Evolutionary conservation across 1,140 invertebrate genomes (phyloP).

Genomic region (Tetragonula clypearis): DNA sequence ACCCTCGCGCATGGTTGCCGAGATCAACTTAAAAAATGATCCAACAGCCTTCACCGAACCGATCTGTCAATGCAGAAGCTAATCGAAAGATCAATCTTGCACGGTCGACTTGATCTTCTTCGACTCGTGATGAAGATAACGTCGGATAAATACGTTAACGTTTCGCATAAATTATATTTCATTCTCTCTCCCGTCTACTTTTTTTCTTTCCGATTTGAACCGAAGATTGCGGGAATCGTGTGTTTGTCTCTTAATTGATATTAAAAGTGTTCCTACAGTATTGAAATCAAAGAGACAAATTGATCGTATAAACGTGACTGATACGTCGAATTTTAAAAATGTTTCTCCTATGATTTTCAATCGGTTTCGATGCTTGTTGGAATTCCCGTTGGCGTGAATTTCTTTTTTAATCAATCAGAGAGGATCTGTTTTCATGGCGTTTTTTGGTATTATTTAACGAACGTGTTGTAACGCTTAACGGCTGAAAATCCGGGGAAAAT

Average conservation of each 20-base stretch:
- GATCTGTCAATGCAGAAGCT: conserved; percentile 51
- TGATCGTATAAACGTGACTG: too few relatives aligned
- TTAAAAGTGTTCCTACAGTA: too few relatives aligned
- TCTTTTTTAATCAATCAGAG: background rate
- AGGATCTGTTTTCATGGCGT: background rate
- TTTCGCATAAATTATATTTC: background rate
- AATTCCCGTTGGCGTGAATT: background rate
- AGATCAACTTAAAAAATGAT: conserved; percentile 79
- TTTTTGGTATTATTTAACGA: conserved; percentile 40
- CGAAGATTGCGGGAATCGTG: background rate
- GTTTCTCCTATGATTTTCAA: background rate
- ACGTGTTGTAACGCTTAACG: conserved; percentile 18
- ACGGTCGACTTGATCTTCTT: conserved; percentile 26
- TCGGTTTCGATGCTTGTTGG: too few relatives aligned
- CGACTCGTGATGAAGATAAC: background rate
- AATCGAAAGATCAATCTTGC: conserved; percentile 61
- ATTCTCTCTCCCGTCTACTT: background rate
- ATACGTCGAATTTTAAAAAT: too few relatives aligned
- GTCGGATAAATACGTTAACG: background rate
- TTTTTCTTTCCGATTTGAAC: background rate
- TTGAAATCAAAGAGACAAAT: too few relatives aligned
- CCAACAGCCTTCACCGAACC: conserved; percentile 54
- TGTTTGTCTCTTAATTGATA: too few relatives aligned
- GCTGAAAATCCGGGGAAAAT: conserved; percentile 57
- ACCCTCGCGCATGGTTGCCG: conserved; percentile 52